Evolutionary conservation across 2,113 vertebrate species (phyloP), one percentile per base, ranked within the genome.

Genomic region (Psettodes erumei): DNA sequence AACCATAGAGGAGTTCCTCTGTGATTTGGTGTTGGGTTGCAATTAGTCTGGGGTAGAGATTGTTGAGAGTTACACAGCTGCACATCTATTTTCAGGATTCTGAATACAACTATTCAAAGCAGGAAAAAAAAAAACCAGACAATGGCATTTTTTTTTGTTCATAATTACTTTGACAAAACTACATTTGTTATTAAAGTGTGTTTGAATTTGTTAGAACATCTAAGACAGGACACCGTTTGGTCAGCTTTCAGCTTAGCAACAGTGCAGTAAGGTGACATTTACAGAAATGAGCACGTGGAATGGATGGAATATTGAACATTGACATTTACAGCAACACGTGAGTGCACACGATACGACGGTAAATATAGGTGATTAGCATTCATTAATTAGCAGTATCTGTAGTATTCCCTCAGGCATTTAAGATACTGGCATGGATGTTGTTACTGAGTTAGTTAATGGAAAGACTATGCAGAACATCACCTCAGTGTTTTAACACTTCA

Each of bases 121-220:
- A 25, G 4, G 19, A 8, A 1, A 55, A 25, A 61, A 32, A 21
- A 25, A 8, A n/a, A n/a, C n/a, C 10, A 45, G 30, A 54, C 38
- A 0, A 56, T 51, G 18, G 19, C 10, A 28, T 13, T 15, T 3
- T 21, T 51, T 54, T 32, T 59, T 56, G 59, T 75, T 85, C 30
- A 32, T 35, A 60, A 66, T 54, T 45, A 35, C 66, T 78, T 77
- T 63, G 48, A 79, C n/a, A 58, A 56, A 71, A 64, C 23, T 4
- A 56, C 28, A 74, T 67, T 70, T 66, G 51, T 42, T 79, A 71
- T 64, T 65, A 40, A 75, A 80, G 76, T 65, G 25, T n/a, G 70
- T 81, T 73, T 77, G 71, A 54, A 56, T 77, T 72, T 63, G 70
- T 73, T 15, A 56, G 70, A 66, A 63, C 66, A 59, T 73, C 70